phyloP scores from a whole-genome alignment of 1,140 invertebrate species.

The Bradynema listronoti region DNA sequence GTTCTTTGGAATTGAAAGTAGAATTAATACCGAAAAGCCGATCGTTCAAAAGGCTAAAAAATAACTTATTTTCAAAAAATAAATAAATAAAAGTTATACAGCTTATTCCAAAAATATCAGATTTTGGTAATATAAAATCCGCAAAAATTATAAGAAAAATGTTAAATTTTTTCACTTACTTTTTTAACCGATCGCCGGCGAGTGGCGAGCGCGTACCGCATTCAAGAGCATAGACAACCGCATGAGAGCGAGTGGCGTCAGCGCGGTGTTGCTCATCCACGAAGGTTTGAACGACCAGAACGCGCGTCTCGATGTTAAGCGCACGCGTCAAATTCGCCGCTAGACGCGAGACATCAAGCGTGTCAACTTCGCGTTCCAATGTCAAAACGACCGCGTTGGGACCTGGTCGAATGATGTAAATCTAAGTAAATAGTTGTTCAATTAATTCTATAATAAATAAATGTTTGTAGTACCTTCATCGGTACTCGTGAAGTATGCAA shows the following conservation, averaged over 20 bases:
- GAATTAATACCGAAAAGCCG: too few relatives aligned
- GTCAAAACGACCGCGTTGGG: slow-evolving; percentile 42
- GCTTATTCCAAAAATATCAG: too few relatives aligned
- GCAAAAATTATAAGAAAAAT: too few relatives aligned
- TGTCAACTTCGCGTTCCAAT: slow-evolving; percentile 23
- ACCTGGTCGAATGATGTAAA: slow-evolving; percentile 47
- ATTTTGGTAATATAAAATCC: too few relatives aligned
- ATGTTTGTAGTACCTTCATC: slow-evolving; percentile 24
- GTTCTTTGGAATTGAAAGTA: too few relatives aligned
- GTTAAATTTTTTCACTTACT: slow-evolving; percentile 2
- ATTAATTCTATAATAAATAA: neutral
- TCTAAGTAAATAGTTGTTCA: slow-evolving; percentile 10
- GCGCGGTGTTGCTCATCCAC: slow-evolving; percentile 41
- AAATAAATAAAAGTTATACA: too few relatives aligned
- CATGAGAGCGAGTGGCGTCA: slow-evolving; percentile 29
- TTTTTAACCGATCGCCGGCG: slow-evolving; percentile 11
- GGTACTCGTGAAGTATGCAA: slow-evolving; percentile 24
- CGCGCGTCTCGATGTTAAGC: slow-evolving; percentile 27
- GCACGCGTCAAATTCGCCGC: slow-evolving; percentile 27
- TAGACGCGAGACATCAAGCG: slow-evolving; percentile 35
- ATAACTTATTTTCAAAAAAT: too few relatives aligned
- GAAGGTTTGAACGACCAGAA: slow-evolving; percentile 45
- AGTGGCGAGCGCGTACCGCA: slow-evolving; percentile 23
- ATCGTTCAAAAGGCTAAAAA: too few relatives aligned
- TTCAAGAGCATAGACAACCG: slow-evolving; percentile 51